Conservation (phyloP, 2,797 vertebrate species). For the Eidolon dupreanum region DNA sequence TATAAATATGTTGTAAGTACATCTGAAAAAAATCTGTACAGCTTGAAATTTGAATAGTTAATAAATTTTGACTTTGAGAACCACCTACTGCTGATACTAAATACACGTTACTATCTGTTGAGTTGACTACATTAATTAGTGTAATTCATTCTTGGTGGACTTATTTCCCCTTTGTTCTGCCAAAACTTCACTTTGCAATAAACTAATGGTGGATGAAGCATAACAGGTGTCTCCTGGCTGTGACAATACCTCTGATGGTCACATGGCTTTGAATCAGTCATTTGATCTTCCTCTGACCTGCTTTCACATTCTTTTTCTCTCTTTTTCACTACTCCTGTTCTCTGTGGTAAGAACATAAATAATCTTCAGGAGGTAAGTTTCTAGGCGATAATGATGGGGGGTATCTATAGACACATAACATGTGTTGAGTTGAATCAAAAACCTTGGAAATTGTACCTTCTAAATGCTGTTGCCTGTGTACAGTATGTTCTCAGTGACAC, state of each 20-base stretch:
- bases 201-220: not conserved
- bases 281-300: not conserved
- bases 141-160: not conserved
- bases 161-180: not conserved
- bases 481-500: not conserved
- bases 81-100: constrained; percentile 58
- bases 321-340: not conserved
- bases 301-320: not conserved
- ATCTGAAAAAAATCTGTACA: constrained; percentile 69
- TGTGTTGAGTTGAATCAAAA: not conserved
- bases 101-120: constrained; percentile 49
- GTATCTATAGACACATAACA: not conserved
- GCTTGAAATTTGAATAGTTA: constrained; percentile 72
- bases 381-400: not conserved
- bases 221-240: not conserved
- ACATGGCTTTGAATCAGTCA: not conserved
- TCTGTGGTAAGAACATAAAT: not conserved
- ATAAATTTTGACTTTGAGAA: constrained; percentile 68
- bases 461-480: not conserved
- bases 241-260: not conserved
- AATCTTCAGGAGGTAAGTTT: constrained; percentile 34
- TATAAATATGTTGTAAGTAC: constrained; percentile 71
- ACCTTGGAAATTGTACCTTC: not conserved
- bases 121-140: not conserved
- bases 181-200: constrained; percentile 32